Evolutionary conservation across 2,113 vertebrate species (phyloP), one percentile per base, ranked within the genome.

Genomic region (Asarcornis scutulata): DNA sequence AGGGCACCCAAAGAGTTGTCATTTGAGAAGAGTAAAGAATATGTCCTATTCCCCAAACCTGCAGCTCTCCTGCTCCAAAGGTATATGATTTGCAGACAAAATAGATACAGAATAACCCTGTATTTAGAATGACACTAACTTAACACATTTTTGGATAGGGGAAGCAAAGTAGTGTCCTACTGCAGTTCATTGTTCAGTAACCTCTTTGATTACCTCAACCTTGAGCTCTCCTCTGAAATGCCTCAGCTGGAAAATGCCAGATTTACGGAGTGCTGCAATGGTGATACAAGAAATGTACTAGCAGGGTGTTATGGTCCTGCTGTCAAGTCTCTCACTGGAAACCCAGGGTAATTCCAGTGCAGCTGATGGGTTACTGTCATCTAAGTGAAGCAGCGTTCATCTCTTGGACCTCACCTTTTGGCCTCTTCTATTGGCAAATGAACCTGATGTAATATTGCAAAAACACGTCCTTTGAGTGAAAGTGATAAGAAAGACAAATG

Each of bases 401-500:
- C 77, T 89, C 92, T 90, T 62, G 60, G 83, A n/a, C 1, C 2
- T 84, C 85, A 95, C 92, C 95, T 90, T 95, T 93, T 93, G 89
- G 84, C 76, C 86, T 34, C 29, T 81, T 96, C 89, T 80, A 56
- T 80, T 85, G 91, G 96, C 83, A 96, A 85, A 91, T 36, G 55
- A 95, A 87, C 68, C 93, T 94, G 74, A 55, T 42, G 46, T 56
- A 86, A 94, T 91, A 83, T 85, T 89, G 87, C 88, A 90, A 89
- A 95, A 94, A 86, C 84, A 94, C 67, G 73, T 86, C 93, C 56
- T 83, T 88, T 78, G 92, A 91, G 40, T 36, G 89, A 95, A 69
- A 73, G 93, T 48, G 96, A 94, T 97, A 97, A 97, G 95, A 76
- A 87, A 77, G 97, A 95, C 86, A 90, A 93, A 91, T 92, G 95